Base-by-base conservation (phyloP, 2,888 invertebrate species). In the Orchesellides sinensis region DNA sequence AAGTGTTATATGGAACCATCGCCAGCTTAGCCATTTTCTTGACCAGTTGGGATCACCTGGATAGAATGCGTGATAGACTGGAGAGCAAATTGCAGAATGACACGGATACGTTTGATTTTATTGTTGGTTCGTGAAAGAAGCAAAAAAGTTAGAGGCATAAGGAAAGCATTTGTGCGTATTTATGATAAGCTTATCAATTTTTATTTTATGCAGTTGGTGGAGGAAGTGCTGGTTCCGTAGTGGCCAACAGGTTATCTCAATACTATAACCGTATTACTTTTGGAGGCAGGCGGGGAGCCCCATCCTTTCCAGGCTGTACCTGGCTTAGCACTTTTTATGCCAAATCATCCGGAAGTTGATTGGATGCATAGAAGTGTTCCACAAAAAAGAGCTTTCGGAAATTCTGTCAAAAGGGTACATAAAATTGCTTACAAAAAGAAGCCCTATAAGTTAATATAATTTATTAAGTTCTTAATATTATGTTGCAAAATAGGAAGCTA, bases 221-320 rank as follows among this genome's bases (percentile, higher is more conserved):
- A 17, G 82, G 82, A 12, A 77, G 49, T 29, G 69, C 70, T 4
- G 82, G 81, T 4, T 56, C 74, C 19, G 70, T 75, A 4, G 32
- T 77, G 17, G 83, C 83, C 0, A 32, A 54, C 29, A 52, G 70
- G 29, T 61, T 77, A 25, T 78, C 77, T 0, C 65, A 72, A 25
- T 68, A 69, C 49, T 80, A 78, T 45, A 56, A n/a, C 61, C 6
- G 73, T 78, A 23, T 45, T 83, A 27, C 87, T 92, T 19, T 89
- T 92, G 69, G 92, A 92, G 88, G 91, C 92, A 19, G 92, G 92
- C 14, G 68, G 69, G 0, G 90, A 92, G 87, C 92, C 92, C 0
- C 90, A 90, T 0, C 87, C 89, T 3, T 63, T 79, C 3, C 83
- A 83, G 29, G 54, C 66, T 12, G 78, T 69, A 12, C 91, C 92